Conservation (phyloP, 2,113 vertebrate species). For the Ophthalmolycus amberensis region DNA sequence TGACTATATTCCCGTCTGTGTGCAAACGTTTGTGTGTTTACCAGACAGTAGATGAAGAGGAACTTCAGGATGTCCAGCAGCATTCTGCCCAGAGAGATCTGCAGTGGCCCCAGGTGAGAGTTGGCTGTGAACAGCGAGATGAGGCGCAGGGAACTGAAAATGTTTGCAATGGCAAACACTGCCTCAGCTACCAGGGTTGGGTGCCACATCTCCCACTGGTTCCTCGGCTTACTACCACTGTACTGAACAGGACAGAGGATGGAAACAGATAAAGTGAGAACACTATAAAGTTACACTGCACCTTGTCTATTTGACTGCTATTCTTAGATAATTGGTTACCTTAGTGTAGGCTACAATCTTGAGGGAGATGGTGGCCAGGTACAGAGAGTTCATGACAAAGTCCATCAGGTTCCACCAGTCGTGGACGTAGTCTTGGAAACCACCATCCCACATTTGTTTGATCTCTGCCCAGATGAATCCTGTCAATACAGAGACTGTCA, state of each 20-base stretch:
- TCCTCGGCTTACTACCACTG: constrained; percentile 89
- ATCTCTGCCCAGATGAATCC: constrained; percentile 99
- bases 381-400: constrained; percentile 99
- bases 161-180: constrained; percentile 98
- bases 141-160: constrained; percentile 97
- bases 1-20: not conserved
- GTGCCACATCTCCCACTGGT: constrained; percentile 99
- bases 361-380: constrained; percentile 97
- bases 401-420: constrained; percentile 99
- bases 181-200: constrained; percentile 97
- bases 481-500: constrained; percentile 63
- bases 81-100: constrained; percentile 98
- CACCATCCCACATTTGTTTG: constrained; percentile 99
- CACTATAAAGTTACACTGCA: not conserved
- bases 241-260: constrained; percentile 81
- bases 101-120: constrained; percentile 97
- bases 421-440: constrained; percentile 97
- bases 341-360: constrained; percentile 97
- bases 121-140: constrained; percentile 99
- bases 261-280: not conserved
- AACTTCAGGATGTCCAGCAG: constrained; percentile 99
- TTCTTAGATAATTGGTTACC: constrained; percentile 78
- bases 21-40: constrained; percentile 55
- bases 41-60: constrained; percentile 99
- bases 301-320: not conserved